phyloP scores from a whole-genome alignment of 2,888 invertebrate genomes.

The Biston betularia region DNA sequence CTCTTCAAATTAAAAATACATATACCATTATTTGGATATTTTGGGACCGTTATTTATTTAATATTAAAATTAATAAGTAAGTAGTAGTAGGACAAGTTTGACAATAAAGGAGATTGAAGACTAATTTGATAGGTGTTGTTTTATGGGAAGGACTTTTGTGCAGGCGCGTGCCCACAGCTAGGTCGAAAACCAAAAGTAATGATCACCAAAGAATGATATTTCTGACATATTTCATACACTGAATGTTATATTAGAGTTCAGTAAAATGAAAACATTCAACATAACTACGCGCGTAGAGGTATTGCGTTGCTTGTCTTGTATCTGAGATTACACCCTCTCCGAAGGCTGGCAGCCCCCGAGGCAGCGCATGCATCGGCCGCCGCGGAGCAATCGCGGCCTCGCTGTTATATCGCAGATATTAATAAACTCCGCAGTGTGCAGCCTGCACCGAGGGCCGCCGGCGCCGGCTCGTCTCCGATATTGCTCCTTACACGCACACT shows the following conservation, averaged over 20 bases:
- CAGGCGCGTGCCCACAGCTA: too few relatives aligned
- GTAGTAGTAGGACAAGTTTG: too few relatives aligned
- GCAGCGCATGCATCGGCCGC: slow-evolving; percentile 37
- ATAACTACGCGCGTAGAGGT: background rate
- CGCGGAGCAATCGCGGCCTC: slow-evolving; percentile 37
- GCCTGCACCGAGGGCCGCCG: slow-evolving; percentile 53
- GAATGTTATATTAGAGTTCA: background rate
- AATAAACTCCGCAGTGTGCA: slow-evolving; percentile 55
- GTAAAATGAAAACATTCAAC: background rate
- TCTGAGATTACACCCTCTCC: slow-evolving; percentile 28
- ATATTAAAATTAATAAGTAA: too few relatives aligned
- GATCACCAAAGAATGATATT: background rate
- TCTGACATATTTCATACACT: background rate
- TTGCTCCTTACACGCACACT: slow-evolving; percentile 62
- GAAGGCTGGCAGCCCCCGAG: slow-evolving; percentile 49
- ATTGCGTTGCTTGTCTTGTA: slow-evolving; percentile 7
- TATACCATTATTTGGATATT: too few relatives aligned
- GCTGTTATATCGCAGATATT: slow-evolving; percentile 67
- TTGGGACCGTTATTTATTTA: too few relatives aligned
- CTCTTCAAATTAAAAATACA: too few relatives aligned
- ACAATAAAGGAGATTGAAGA: too few relatives aligned
- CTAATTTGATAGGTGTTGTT: too few relatives aligned
- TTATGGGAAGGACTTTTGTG: too few relatives aligned
- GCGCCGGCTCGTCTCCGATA: slow-evolving; percentile 75
- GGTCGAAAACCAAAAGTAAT: too few relatives aligned